Base-by-base conservation (phyloP, 2,797 vertebrate genomes). In the Steatocranus sp. region DNA sequence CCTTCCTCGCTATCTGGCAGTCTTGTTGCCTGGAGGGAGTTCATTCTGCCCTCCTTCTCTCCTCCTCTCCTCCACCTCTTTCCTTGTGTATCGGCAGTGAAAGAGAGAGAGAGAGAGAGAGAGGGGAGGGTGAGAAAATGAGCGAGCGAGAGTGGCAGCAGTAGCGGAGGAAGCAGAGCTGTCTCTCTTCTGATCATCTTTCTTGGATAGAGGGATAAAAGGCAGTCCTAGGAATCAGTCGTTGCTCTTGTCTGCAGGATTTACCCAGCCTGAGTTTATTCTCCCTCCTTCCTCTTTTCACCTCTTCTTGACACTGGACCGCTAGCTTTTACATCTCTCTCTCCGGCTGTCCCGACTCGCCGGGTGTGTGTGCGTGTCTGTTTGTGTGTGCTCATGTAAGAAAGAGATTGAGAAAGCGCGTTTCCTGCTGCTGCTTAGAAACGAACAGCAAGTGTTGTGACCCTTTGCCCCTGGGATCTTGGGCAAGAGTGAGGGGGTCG, bases 21-120 rank as follows among this genome's bases (percentile, higher is more conserved):
- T 94, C 93, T 92, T 94, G 89, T 92, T 94, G 95, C 94, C 95
- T 95, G 89, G 81, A 94, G 95, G 95, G 95, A 95, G 89, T 95
- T 95, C 92, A 87, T 92, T 95, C 93, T 94, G 85, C 91, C 93
- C 91, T 90, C 86, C 90, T 92, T 76, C 90, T 90, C 87, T 92
- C 87, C 88, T 93, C 91, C 88, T 94, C 93, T 91, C 90, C 90
- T 90, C 86, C 92, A 93, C 94, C 91, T 94, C 93, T 92, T 94
- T 91, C 86, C 85, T 89, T 93, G 88, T 54, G 88, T 95, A 93
- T 95, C 94, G 86, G 94, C 94, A 92, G 89, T 89, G 89, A 94
- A 89, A 92, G 90, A 93, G 92, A 86, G 88, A 73, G 79, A 90
- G 83, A 80, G 77, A 84, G 84, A 87, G 91, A 84, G 80, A 58